These are phyloP conservation scores for Temnothorax unifasciatus DNA, from an alignment of 2,888 invertebrate genomes.

Conservation along the genomic window DNA sequence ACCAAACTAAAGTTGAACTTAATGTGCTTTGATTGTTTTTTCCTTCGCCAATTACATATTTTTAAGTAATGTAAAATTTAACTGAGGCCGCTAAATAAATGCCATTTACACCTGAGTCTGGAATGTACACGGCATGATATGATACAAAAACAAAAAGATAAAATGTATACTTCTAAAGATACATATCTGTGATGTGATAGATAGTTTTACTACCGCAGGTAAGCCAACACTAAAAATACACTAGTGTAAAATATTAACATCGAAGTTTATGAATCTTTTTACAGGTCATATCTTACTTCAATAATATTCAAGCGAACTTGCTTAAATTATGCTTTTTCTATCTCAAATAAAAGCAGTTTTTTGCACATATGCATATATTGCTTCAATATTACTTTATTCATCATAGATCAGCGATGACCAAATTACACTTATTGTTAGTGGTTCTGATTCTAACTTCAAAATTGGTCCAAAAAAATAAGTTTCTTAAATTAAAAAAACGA, in stretches of 20 bases:
- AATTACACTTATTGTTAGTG: background rate
- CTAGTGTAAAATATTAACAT: slow-evolving; percentile 81
- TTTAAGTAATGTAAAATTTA: slow-evolving; percentile 19
- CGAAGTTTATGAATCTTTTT: slow-evolving; percentile 79
- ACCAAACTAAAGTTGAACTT: background rate
- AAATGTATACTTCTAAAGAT: slow-evolving; percentile 50
- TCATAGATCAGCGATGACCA: slow-evolving; percentile 14
- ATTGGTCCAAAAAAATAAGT: background rate
- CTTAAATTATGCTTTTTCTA: slow-evolving; percentile 57
- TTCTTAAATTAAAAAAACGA: background rate
- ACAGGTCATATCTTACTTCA: slow-evolving; percentile 76
- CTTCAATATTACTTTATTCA: slow-evolving; percentile 8
- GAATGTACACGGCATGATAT: slow-evolving; percentile 79
- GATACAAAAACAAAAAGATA: slow-evolving; percentile 58
- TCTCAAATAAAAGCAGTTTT: slow-evolving; percentile 47
- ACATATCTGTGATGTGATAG: slow-evolving; percentile 64
- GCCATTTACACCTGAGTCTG: slow-evolving; percentile 76
- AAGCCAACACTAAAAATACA: slow-evolving; percentile 81
- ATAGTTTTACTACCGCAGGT: slow-evolving; percentile 63
- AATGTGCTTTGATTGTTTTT: slow-evolving; percentile 37
- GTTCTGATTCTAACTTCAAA: background rate
- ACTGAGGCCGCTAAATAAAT: slow-evolving; percentile 71
- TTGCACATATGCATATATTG: background rate
- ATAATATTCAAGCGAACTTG: slow-evolving; percentile 75
- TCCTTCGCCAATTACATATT: slow-evolving; percentile 1